These are phyloP conservation scores for Etheostoma spectabile DNA, from an alignment of 2,113 vertebrate species.

Conservation along the genomic window DNA sequence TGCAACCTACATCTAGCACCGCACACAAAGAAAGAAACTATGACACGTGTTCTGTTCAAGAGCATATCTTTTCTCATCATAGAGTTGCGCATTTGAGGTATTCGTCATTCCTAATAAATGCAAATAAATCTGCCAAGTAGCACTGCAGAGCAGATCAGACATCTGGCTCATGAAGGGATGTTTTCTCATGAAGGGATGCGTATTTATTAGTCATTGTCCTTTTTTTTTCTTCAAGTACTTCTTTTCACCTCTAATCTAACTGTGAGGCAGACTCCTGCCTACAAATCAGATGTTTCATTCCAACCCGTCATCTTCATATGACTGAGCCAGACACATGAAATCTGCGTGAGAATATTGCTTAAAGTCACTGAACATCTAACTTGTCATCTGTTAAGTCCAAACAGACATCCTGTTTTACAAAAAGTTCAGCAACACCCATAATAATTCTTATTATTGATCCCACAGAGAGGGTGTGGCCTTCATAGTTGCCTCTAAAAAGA, in stretches of 20 bases:
- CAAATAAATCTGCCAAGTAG: not conserved
- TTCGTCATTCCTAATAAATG: not conserved
- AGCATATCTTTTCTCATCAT: not conserved
- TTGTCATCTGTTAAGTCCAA: not conserved
- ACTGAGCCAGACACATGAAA: not conserved
- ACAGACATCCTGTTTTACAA: not conserved
- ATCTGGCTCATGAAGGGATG: not conserved
- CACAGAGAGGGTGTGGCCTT: not conserved
- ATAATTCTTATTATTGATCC: slow-evolving; percentile 15
- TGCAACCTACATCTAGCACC: not conserved
- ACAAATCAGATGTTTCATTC: slow-evolving; percentile 32
- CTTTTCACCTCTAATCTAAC: not conserved
- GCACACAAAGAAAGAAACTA: not conserved
- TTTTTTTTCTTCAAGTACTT: not conserved
- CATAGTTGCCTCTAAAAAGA: not conserved
- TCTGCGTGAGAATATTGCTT: not conserved
- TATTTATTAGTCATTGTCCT: not conserved
- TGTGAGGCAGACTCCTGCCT: not conserved
- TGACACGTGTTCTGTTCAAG: not conserved
- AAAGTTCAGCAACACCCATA: not conserved
- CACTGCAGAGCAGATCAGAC: not conserved
- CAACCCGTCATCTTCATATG: not conserved
- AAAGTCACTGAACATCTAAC: not conserved
- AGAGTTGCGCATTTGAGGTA: not conserved
- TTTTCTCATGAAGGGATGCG: not conserved